A percentile compares a stretch with the other conserved stretches of the same genome.
phyloP scores from a whole-genome alignment of 1,140 invertebrate species.

The Listronotus bonariensis region DNA sequence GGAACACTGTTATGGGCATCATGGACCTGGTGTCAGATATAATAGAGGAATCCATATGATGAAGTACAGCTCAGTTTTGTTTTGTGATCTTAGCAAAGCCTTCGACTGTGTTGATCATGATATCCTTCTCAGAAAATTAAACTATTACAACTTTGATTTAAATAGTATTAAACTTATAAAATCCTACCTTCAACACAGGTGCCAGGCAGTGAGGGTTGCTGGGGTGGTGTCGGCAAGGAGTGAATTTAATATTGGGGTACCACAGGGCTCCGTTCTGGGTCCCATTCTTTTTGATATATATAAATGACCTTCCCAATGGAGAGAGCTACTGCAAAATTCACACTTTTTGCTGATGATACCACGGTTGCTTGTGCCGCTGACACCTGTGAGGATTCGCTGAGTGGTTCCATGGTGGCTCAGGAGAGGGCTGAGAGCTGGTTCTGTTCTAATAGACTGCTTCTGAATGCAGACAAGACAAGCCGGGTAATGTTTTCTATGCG shows the following conservation, averaged over 20 bases:
- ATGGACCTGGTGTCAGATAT: too few relatives aligned
- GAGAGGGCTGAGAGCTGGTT: not conserved
- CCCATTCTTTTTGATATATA: too few relatives aligned
- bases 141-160: too few relatives aligned
- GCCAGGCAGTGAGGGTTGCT: not conserved
- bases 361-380: not conserved
- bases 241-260: not conserved
- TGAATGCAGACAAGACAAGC: not conserved
- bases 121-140: too few relatives aligned
- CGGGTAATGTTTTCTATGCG: not conserved
- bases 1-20: too few relatives aligned
- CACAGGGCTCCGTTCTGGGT: too few relatives aligned
- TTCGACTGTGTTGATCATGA: too few relatives aligned
- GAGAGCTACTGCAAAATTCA: not conserved
- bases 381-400: not conserved
- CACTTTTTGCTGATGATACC: not conserved
- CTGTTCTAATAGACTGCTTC: not conserved
- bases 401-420: not conserved
- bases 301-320: too few relatives aligned
- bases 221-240: not conserved
- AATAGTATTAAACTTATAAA: too few relatives aligned
- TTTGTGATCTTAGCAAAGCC: too few relatives aligned
- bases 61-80: too few relatives aligned
- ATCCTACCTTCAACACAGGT: conserved; percentile 30
- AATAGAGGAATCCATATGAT: too few relatives aligned